Evolutionary conservation across 2,888 invertebrate species (phyloP).

Genomic region (Dryomyza anilis): DNA sequence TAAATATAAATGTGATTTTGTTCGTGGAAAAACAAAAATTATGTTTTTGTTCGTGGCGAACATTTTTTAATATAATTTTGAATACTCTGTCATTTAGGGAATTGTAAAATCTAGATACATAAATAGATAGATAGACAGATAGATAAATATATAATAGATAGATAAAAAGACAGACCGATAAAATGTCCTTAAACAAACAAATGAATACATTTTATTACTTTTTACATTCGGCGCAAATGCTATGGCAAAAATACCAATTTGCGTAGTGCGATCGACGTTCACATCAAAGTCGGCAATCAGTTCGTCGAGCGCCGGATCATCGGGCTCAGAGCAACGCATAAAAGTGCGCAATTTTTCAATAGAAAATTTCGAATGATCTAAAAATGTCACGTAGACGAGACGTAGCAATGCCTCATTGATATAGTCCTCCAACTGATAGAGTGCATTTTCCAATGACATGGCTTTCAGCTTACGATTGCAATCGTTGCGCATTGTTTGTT

Average conservation of each 20-base stretch:
- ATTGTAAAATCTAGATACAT: no score
- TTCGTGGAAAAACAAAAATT: background rate
- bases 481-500: conserved; percentile 33
- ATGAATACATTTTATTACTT: no score
- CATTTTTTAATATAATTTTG: no score
- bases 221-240: conserved; percentile 51
- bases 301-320: conserved; percentile 48
- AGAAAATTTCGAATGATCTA: conserved; percentile 52
- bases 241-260: conserved; percentile 58
- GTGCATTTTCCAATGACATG: conserved; percentile 50
- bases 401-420: conserved; percentile 56
- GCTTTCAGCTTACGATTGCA: conserved; percentile 53
- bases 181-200: no score
- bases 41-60: no score
- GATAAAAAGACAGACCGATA: no score
- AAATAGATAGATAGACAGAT: no score
- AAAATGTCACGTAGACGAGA: conserved; percentile 51
- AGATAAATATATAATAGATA: no score
- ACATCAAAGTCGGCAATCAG: conserved; percentile 59
- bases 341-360: conserved; percentile 49
- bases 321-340: conserved; percentile 36
- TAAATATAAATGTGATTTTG: background rate
- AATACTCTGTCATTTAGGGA: no score
- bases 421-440: conserved; percentile 54
- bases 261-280: conserved; percentile 56